Base-by-base conservation (phyloP, 2,797 vertebrate species). In the Poeciliopsis gracilis region DNA sequence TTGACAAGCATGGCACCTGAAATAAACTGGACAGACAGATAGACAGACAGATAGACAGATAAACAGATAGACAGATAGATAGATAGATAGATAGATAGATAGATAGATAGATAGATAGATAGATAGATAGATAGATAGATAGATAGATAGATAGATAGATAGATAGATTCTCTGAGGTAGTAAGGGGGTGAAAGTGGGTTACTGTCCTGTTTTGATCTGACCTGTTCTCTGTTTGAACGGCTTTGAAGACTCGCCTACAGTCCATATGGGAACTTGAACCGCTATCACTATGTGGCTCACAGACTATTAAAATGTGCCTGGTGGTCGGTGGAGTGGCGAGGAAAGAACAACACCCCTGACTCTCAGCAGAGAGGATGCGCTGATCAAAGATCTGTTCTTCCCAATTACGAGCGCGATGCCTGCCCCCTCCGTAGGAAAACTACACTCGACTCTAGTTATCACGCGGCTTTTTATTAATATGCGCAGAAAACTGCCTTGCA, bases 261-360 rank as follows among this genome's bases (percentile, higher is more conserved):
- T 81, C 23, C 78, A 76, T 87, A 85, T 80, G 90, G 86, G 86
- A 86, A 89, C 90, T 91, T 86, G 41, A 79, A 85, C 82, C 75
- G 74, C 80, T 82, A 89, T 85, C 79, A 74, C 86, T 84, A 79
- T 86, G 81, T 80, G 73, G 81, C 86, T 80, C 88, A 88, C 89
- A 90, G 87, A 86, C 91, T 90, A 91, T 91, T 90, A 89, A 86
- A 93, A 92, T 91, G 84, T 91, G 90, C 85, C 89, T 85, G 87
- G 85, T 91, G 90, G 88, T 91, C 87, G 87, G 74, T 79, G 83
- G 82, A 90, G 87, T 84, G 86, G 75, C 73, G 81, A 89, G 87
- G 90, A 92, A 91, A 87, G 91, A 93, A 91, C 90, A 92, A 91
- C 92, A 91, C 87, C 90, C 92, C 87, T 87, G 91, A 90, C 91